These are phyloP conservation scores for Callipepla squamata DNA, from an alignment of 2,113 vertebrate genomes.

Conservation along the genomic window DNA sequence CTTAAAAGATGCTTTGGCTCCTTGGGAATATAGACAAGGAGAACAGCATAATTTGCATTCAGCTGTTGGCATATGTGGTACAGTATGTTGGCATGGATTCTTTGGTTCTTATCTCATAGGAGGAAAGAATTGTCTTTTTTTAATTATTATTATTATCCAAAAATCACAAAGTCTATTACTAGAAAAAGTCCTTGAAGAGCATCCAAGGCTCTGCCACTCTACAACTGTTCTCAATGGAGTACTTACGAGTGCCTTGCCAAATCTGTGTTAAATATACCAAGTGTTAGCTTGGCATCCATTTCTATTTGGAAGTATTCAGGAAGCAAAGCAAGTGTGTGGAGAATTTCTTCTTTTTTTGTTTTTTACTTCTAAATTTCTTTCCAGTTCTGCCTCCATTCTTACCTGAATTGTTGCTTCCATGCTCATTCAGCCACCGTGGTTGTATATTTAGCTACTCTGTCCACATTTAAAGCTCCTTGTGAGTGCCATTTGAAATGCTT, in stretches of 20 bases:
- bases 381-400: not conserved
- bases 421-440: not conserved
- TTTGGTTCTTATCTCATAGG: slow-evolving; percentile 41
- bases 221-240: not conserved
- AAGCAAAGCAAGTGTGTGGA: not conserved
- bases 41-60: slow-evolving; percentile 64
- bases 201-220: not conserved
- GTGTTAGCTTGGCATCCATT: not conserved
- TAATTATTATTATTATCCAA: not conserved
- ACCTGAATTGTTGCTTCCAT: fast-evolving
- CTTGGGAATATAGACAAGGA: slow-evolving; percentile 54
- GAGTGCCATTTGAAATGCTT: not conserved
- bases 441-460: not conserved
- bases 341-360: not conserved
- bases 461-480: not conserved
- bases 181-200: not conserved
- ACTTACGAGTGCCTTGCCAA: slow-evolving; percentile 20
- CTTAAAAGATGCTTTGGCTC: slow-evolving; percentile 45
- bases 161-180: not conserved
- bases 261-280: not conserved
- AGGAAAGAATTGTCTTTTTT: not conserved
- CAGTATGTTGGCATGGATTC: slow-evolving; percentile 34
- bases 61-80: slow-evolving; percentile 58
- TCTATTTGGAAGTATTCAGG: not conserved
- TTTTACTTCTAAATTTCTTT: not conserved